Evolutionary conservation across 1,140 invertebrate genomes (phyloP), one percentile per base, ranked within the genome.

Genomic region (Trichonephila inaurata): DNA sequence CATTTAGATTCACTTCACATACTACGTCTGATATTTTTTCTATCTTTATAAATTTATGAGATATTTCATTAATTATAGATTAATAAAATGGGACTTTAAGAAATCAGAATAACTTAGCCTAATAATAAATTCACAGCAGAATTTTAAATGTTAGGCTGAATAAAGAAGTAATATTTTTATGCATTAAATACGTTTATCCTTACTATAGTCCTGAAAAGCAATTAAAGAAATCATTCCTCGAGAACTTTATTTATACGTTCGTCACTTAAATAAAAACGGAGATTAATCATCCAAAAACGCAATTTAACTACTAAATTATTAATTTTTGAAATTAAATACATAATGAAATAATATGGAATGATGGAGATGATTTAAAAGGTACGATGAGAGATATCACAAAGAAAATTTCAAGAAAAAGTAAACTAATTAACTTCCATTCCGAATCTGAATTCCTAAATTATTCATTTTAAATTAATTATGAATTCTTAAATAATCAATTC

Each of bases 401-500:
- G 33, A 28, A 77, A 33, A 33, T 77, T 33, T 18, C 4, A 28
- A 28, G n/a, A 28, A 18, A 77, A 77, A 77, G 72, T 40, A 77
- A 77, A 77, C 72, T 77, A 77, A 77, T 77, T 77, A 33, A 33
- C 33, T 77, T 77, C 62, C 19, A 19, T 18, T 64, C 28, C 28
- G 24, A 77, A 33, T 77, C 28, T 40, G 72, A 40, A 77, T 77
- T 28, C 33, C 72, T 77, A 33, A 77, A 28, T 77, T 40, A 77
- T 77, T 77, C 72, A 77, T 77, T 28, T 77, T 77, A 18, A 33
- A 77, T 77, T 77, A 77, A 77, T 77, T 77, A 77, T 77, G 72
- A 77, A 77, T 77, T 40, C 18, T 77, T 77, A 77, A 77, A 77
- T 77, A 77, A 77, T 77, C 28, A 77, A 77, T 77, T 77, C 33